Evolutionary conservation across 1,140 invertebrate genomes (phyloP).

Genomic region (Cepaea nemoralis): DNA sequence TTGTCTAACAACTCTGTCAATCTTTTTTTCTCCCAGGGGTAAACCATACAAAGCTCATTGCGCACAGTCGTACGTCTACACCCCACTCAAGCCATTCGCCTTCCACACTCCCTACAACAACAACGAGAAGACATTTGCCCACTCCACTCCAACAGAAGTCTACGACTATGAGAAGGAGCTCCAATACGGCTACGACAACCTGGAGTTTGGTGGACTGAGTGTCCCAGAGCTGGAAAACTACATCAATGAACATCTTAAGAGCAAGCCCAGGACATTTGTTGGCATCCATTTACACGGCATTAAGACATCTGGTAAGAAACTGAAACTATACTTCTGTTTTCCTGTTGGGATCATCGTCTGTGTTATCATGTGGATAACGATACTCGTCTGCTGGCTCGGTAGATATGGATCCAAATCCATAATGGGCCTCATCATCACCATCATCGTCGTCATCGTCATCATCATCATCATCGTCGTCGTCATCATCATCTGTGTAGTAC

Average conservation of each 20-base stretch:
- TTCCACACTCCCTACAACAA: constrained; percentile 46
- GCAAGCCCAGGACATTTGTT: constrained; percentile 42
- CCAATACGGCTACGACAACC: constrained; percentile 47
- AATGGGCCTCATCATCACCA: too few species aligned
- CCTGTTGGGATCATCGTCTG: too few species aligned
- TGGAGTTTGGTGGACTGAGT: constrained; percentile 47
- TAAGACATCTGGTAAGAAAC: constrained; percentile 20
- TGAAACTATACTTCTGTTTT: not conserved
- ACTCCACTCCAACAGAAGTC: constrained; percentile 41
- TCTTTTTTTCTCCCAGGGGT: constrained; percentile 22
- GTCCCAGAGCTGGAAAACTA: constrained; percentile 42
- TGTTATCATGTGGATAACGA: too few species aligned
- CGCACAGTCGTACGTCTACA: constrained; percentile 34
- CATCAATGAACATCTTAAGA: constrained; percentile 29
- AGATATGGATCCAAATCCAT: too few species aligned
- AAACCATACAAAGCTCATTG: constrained; percentile 49
- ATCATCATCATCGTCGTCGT: too few species aligned
- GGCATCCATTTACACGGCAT: constrained; percentile 42
- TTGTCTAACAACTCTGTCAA: too few species aligned
- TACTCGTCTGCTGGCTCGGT: too few species aligned
- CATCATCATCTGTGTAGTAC: too few species aligned
- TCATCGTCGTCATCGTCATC: not conserved
- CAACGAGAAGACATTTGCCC: constrained; percentile 41
- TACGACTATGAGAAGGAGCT: constrained; percentile 50
- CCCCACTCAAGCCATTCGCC: constrained; percentile 45